These are phyloP conservation scores for Odontocolon sp. DNA, from an alignment of 2,888 invertebrate genomes.

Conservation along the genomic window DNA sequence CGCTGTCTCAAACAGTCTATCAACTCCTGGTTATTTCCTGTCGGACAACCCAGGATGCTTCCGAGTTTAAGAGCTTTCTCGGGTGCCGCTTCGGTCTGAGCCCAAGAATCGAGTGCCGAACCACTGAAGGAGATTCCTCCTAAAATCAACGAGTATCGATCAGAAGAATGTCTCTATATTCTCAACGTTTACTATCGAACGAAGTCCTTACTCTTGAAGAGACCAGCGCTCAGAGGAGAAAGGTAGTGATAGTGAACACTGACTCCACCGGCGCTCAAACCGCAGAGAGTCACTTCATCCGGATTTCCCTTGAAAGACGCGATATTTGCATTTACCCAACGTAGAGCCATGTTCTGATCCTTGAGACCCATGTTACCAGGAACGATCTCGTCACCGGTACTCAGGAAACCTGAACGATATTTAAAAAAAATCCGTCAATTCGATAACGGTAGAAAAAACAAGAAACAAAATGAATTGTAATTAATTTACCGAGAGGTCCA, in stretches of 20 bases:
- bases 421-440: neutral
- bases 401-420: constrained; percentile 85
- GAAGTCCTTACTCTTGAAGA: constrained; percentile 74
- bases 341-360: constrained; percentile 87
- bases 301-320: constrained; percentile 88
- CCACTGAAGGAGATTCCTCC: constrained; percentile 88
- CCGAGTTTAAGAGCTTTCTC: constrained; percentile 85
- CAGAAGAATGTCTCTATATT: neutral
- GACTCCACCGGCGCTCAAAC: constrained; percentile 89
- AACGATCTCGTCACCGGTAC: constrained; percentile 86
- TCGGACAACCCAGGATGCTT: constrained; percentile 85
- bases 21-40: constrained; percentile 82
- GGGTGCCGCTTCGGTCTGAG: constrained; percentile 77
- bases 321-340: constrained; percentile 88
- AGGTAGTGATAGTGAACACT: constrained; percentile 89
- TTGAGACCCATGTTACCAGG: constrained; percentile 89
- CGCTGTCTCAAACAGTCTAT: constrained; percentile 85
- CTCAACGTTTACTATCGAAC: too few species aligned
- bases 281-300: constrained; percentile 85
- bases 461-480: neutral
- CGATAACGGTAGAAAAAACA: neutral
- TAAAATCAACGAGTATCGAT: constrained; percentile 43
- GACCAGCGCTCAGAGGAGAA: constrained; percentile 85
- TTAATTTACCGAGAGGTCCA: constrained; percentile 85
- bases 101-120: constrained; percentile 83